These are phyloP conservation scores for Calidris pugnax DNA, from an alignment of 2,113 vertebrate species.

Conservation along the genomic window DNA sequence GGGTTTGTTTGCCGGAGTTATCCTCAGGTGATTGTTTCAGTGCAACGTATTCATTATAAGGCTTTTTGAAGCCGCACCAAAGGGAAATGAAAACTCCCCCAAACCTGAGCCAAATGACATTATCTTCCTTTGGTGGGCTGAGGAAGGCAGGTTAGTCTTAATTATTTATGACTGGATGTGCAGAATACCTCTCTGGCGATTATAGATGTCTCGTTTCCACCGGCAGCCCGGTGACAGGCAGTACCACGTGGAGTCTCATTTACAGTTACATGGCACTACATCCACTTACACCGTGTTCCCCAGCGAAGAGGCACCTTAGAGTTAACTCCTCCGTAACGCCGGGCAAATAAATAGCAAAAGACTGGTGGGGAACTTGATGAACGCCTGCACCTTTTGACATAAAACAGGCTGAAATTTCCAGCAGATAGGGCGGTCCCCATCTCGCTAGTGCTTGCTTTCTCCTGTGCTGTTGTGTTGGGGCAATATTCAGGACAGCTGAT, in stretches of 20 bases:
- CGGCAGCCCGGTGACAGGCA: neutral
- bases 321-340: neutral
- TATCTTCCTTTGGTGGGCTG: neutral
- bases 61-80: constrained; percentile 12
- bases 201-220: neutral
- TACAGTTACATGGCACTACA: fast-evolving
- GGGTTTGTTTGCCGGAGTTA: neutral
- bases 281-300: neutral
- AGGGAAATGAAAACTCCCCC: constrained; percentile 6
- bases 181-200: neutral
- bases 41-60: constrained; percentile 18
- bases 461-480: neutral
- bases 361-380: neutral
- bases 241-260: neutral
- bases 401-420: neutral
- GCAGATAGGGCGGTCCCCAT: neutral
- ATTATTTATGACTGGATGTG: constrained; percentile 49
- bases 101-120: constrained; percentile 20
- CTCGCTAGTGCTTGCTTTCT: neutral
- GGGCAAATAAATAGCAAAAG: neutral
- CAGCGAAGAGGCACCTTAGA: neutral
- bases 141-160: constrained; percentile 30
- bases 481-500: neutral
- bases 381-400: fast-evolving
- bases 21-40: constrained; percentile 25